phyloP scores from a whole-genome alignment of 2,113 vertebrate genomes.

The human (Homo sapiens) region GRCh38 chr3:94953001-94953500 shows the following conservation, averaged over 20 bases:
- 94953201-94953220: not conserved
- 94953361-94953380: not conserved
- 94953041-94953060: not conserved
- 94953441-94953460: not conserved
- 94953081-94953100: not conserved
- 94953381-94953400: not conserved
- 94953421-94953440: not conserved
- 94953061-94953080: not conserved
- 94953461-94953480: not conserved
- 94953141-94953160: not conserved
- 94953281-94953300: not conserved
- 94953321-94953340: not conserved
- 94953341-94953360: not conserved
- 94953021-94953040: not conserved
- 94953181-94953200: too few species aligned
- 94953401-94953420: not conserved
- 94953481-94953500: not conserved
- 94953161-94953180: not conserved
- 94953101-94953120: not conserved
- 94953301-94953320: not conserved
- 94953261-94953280: not conserved
- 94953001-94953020: not conserved
- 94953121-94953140: not conserved
- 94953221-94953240: not conserved
- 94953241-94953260: not conserved